These are phyloP conservation scores for Micropoecilia bifurca DNA, from an alignment of 2,797 vertebrate species.

Conservation along the genomic window DNA sequence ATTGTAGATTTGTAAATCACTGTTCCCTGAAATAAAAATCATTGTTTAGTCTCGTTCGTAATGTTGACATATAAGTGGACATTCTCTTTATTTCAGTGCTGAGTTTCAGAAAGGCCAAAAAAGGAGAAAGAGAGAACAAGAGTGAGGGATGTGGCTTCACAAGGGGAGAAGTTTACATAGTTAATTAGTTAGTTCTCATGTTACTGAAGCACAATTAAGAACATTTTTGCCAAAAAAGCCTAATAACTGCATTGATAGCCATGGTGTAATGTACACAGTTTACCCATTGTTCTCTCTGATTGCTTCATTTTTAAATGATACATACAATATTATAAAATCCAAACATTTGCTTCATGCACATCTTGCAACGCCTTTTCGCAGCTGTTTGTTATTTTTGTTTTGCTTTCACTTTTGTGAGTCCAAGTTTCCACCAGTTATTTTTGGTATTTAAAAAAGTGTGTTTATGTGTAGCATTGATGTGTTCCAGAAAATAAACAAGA, in stretches of 20 bases:
- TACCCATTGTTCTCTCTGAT: neutral
- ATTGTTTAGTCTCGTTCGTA: neutral
- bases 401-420: neutral
- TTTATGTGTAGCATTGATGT: neutral
- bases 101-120: neutral
- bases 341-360: neutral
- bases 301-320: neutral
- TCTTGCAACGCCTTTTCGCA: neutral
- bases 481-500: neutral
- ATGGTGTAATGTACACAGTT: neutral
- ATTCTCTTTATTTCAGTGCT: neutral
- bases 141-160: neutral
- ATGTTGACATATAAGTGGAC: neutral
- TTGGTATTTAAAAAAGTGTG: neutral
- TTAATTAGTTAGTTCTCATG: too few relatives aligned
- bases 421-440: too few relatives aligned
- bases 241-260: neutral
- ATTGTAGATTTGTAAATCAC: neutral
- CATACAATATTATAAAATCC: neutral
- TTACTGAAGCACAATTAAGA: neutral
- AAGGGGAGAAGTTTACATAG: neutral
- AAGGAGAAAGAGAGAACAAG: neutral
- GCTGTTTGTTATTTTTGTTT: neutral
- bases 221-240: neutral
- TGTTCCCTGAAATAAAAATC: neutral